A percentile compares a stretch with the other conserved stretches of the same genome.
Evolutionary conservation across 2,113 vertebrate genomes (phyloP).

Genomic region (Hippocampus comes): DNA sequence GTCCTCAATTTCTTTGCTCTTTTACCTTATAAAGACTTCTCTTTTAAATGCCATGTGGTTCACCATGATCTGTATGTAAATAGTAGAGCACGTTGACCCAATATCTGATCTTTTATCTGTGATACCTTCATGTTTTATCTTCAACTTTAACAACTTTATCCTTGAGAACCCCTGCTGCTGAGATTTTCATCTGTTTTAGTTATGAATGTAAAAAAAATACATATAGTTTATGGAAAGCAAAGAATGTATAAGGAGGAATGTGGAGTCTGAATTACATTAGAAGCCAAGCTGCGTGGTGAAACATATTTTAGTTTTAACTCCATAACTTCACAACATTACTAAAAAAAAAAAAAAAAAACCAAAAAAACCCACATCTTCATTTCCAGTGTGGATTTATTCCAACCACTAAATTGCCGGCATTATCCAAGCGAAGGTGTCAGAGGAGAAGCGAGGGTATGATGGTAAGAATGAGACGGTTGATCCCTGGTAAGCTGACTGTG

Average conservation of each 20-base stretch:
- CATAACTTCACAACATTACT: constrained; percentile 33
- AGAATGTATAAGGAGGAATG: constrained; percentile 1
- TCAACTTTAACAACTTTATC: constrained; percentile 36
- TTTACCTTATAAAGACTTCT: constrained; percentile 62
- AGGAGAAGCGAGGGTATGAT: constrained; percentile 8
- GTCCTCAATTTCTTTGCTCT: constrained; percentile 58
- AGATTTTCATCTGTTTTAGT: constrained; percentile 40
- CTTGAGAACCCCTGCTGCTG: constrained; percentile 31
- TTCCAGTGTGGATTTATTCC: constrained; percentile 46
- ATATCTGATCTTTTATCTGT: constrained; percentile 38
- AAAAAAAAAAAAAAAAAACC: constrained; percentile 29
- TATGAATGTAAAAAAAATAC: constrained; percentile 20
- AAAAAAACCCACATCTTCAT: constrained; percentile 49
- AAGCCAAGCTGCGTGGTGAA: constrained; percentile 3
- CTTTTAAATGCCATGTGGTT: constrained; percentile 60
- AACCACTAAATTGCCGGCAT: constrained; percentile 48
- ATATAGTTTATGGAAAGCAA: background rate
- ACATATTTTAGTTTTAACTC: constrained; percentile 47
- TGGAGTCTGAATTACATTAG: background rate
- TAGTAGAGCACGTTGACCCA: constrained; percentile 36
- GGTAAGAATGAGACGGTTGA: constrained; percentile 45
- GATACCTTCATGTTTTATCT: constrained; percentile 35
- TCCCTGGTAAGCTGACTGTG: constrained; percentile 55
- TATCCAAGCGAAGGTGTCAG: constrained; percentile 49
- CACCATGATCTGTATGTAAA: constrained; percentile 48